These are phyloP conservation scores for Bemisia tabaci DNA, from an alignment of 1,140 invertebrate genomes.

Conservation along the genomic window DNA sequence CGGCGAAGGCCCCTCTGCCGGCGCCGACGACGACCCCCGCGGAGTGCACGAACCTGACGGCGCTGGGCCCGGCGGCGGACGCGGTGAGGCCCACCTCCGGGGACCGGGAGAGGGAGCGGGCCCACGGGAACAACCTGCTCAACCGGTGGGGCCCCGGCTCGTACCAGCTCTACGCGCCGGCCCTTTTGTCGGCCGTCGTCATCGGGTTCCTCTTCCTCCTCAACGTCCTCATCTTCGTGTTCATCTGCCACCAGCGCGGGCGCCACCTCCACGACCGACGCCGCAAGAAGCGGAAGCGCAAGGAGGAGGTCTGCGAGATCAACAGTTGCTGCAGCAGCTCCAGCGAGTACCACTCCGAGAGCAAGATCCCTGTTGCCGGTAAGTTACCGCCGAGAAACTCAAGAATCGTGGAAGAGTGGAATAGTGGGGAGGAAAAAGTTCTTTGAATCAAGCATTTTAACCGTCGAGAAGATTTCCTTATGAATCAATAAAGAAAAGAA, in stretches of 20 bases:
- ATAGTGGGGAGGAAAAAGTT: no score
- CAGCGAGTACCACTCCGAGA: constrained; percentile 32
- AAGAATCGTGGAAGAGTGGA: no score
- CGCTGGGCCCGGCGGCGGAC: constrained; percentile 12
- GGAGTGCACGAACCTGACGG: constrained; percentile 50
- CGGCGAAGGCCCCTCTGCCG: neutral
- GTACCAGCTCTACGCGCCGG: constrained; percentile 76
- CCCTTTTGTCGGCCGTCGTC: constrained; percentile 80
- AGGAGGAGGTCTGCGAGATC: constrained; percentile 54
- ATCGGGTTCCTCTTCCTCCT: constrained; percentile 78
- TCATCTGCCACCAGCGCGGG: constrained; percentile 82
- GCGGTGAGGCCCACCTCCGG: constrained; percentile 21
- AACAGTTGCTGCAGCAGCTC: constrained; percentile 40
- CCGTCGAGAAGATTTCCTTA: no score
- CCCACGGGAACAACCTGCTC: constrained; percentile 47
- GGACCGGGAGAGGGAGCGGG: neutral
- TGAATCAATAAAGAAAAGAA: no score
- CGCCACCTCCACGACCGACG: constrained; percentile 42
- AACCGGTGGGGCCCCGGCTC: constrained; percentile 60
- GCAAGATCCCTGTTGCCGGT: constrained; percentile 14
- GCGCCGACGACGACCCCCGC: constrained; percentile 30
- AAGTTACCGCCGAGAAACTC: no score
- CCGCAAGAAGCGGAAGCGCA: constrained; percentile 37
- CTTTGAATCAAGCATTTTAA: no score
- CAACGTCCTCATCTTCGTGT: constrained; percentile 87